Evolutionary conservation across 2,797 vertebrate species (phyloP).

Genomic region (Myotis vivesi): DNA sequence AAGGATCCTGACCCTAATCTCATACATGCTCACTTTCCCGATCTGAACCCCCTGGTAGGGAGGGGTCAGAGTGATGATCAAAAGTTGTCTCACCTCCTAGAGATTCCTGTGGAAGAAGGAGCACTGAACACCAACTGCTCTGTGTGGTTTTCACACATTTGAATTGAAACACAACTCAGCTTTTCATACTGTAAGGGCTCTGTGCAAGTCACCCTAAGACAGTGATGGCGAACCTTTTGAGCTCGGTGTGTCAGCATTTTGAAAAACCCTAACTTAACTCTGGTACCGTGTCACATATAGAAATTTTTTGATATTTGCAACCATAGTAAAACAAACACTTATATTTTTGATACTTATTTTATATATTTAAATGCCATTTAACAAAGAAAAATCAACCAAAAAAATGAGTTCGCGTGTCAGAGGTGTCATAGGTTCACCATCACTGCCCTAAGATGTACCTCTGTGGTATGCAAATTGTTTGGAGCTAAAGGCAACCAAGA

Average conservation of each 20-base stretch:
- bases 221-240: no score
- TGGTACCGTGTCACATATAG: no score
- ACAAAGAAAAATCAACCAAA: no score
- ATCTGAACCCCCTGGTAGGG: background rate
- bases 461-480: background rate
- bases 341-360: no score
- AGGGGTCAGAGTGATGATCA: background rate
- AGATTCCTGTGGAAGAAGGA: background rate
- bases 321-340: no score
- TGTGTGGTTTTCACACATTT: background rate
- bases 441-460: background rate
- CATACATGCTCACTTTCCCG: background rate
- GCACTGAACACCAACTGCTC: background rate
- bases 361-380: no score
- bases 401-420: no score
- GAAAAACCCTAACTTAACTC: no score
- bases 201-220: background rate
- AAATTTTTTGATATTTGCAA: no score
- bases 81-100: background rate
- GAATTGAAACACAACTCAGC: background rate
- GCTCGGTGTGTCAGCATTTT: no score
- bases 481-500: background rate
- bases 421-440: no score
- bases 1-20: background rate
- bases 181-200: background rate